These are phyloP conservation scores for Diglossa cyanea DNA, from an alignment of 2,797 vertebrate genomes.

Conservation along the genomic window DNA sequence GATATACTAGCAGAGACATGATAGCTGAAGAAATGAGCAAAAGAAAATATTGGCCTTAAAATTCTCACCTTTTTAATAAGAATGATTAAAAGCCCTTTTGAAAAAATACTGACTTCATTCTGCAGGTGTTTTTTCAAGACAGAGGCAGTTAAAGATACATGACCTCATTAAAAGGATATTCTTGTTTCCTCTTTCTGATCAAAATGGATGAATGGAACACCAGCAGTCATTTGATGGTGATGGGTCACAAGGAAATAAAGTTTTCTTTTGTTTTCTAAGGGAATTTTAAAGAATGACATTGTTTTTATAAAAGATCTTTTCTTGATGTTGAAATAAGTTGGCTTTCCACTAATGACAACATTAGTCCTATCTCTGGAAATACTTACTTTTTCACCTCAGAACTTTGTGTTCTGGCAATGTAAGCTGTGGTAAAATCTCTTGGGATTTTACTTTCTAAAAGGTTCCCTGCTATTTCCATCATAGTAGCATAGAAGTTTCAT, in stretches of 20 bases:
- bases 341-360: not conserved
- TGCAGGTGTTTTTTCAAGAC: not conserved
- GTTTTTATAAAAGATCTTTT: not conserved
- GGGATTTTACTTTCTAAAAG: not conserved
- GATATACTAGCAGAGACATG: not conserved
- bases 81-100: not conserved
- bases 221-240: not conserved
- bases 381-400: not conserved
- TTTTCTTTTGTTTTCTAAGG: not conserved
- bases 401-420: not conserved
- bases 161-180: not conserved
- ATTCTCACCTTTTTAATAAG: not conserved
- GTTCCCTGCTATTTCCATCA: not conserved
- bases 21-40: not conserved
- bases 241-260: not conserved
- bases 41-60: not conserved
- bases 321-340: not conserved
- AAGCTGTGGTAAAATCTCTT: not conserved
- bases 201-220: not conserved
- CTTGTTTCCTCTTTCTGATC: not conserved
- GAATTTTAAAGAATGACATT: not conserved
- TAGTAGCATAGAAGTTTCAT: not conserved
- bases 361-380: not conserved
- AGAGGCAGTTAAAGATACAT: not conserved
- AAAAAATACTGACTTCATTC: fast-evolving